Evolutionary conservation across 2,113 vertebrate genomes (phyloP), one percentile per base, ranked within the genome.

Genomic region (Chamaetylas fuelleborni): DNA sequence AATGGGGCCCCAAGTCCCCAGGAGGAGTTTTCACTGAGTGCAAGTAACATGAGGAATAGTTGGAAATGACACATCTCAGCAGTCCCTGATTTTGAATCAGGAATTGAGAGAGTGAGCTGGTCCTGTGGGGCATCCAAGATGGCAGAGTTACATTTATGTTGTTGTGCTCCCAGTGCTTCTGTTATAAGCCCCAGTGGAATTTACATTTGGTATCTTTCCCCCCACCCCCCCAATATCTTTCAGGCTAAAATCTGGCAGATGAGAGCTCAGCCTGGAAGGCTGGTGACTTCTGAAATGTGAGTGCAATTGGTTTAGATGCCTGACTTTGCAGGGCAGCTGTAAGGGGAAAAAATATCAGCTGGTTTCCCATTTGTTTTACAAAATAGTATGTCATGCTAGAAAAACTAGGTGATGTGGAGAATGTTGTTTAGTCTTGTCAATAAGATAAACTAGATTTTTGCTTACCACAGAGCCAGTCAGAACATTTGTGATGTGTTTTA

Each of bases 291-390:
- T 82, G 56, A 85, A 87, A 81, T n/a, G 8, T 43, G 47, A 62
- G 2, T 89, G 29, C 31, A 45, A 22, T 92, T 95, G 19, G 22
- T 95, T 92, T 62, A 89, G 42, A 67, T 33, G 18, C 34, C 91
- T 13, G 9, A 28, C 34, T 91, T 95, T 89, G 47, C 14, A 82
- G 47, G 36, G 43, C 38, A 81, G 81, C n/a, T 88, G 54, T 60
- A 47, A 85, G 9, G 26, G 17, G 23, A 71, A 56, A 33, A 92
- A 73, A 14, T 43, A 72, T 50, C 80, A 85, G 6, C 50, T 82
- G 47, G 3, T 69, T 94, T 96, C 58, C 79, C 11, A 42, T 48
- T 81, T 96, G 31, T 40, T 94, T 88, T 71, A 62, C 25, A 80
- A 86, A 80, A 51, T 8, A 53, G 1, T n/a, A 34, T 90, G 70